Conservation (phyloP, 2,888 invertebrate genomes). For the Cataglyphis livida region DNA sequence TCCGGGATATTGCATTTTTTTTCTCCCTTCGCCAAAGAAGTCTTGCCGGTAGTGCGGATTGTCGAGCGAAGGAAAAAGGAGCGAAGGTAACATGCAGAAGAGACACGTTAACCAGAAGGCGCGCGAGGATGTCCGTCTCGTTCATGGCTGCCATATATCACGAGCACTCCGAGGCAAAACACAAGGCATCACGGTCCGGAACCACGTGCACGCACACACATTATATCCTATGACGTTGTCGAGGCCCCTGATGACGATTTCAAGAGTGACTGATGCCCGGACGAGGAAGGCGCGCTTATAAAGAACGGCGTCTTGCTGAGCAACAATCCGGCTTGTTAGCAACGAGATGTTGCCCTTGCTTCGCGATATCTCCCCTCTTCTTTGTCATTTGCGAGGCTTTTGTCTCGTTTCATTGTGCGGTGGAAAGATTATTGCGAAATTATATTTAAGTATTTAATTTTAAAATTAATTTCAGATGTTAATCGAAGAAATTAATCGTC, state of each 20-base stretch:
- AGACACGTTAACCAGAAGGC: constrained; percentile 63
- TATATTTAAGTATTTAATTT: not conserved
- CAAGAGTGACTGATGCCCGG: constrained; percentile 65
- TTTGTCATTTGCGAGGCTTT: constrained; percentile 19
- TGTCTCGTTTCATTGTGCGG: constrained; percentile 18
- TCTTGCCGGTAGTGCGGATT: constrained; percentile 31
- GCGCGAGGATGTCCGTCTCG: constrained; percentile 62
- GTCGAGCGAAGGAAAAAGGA: constrained; percentile 36
- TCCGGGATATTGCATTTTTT: constrained; percentile 15
- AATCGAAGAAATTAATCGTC: not conserved
- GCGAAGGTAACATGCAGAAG: constrained; percentile 52
- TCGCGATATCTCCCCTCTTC: constrained; percentile 36
- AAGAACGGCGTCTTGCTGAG: constrained; percentile 75
- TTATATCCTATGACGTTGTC: constrained; percentile 54
- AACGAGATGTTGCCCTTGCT: constrained; percentile 64
- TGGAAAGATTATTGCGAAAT: not conserved
- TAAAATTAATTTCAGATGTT: not conserved
- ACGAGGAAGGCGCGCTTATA: constrained; percentile 60
- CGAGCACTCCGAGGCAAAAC: constrained; percentile 43
- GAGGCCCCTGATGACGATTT: constrained; percentile 60
- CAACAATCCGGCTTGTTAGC: constrained; percentile 75
- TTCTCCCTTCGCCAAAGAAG: constrained; percentile 7
- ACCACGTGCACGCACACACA: constrained; percentile 35
- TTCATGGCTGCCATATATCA: constrained; percentile 66
- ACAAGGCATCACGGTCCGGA: constrained; percentile 40